Base-by-base conservation (phyloP, 2,888 invertebrate species). In the Cryptus viduatorius region DNA sequence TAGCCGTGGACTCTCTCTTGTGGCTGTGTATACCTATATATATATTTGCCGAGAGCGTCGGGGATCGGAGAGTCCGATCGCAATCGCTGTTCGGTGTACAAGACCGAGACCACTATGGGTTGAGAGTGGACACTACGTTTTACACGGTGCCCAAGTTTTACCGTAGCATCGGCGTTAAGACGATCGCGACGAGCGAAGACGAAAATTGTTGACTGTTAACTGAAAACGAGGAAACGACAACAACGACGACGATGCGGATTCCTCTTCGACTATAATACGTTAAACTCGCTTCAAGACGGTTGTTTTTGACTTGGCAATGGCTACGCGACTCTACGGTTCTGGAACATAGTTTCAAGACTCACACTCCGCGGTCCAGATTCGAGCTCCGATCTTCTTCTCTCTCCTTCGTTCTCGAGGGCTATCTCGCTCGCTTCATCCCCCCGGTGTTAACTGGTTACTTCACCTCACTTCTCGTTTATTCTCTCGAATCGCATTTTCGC, bases 1-100 rank as follows among this genome's bases (percentile, higher is more conserved):
- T 59, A 44, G 59, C 73, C 19, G 42, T 4, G 24, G 82, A 64
- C 31, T 65, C 50, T 67, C 65, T 24, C 56, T 56, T 53, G 37
- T 16, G 19, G 42, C 68, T 72, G 56, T 24, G 42, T n/a, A 16
- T 37, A 72, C 48, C 53, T 37, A 37, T 37, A 37, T 12, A 48
- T 29, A 61, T 31, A 61, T 29, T 24, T 31, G 37, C 31, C 42
- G 53, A 46, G 37, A 71, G 64, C 53, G 71, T 69, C 75, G 85
- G 73, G 78, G 77, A 85, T 86, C 83, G 83, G 75, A 53, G 64
- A 0, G 37, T 7, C 82, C 85, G 87, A 88, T 88, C 82, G 84
- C 87, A 87, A 88, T 88, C 88, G 85, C 81, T 24, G 79, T 76
- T 80, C 37, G 37, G 77, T 86, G 82, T 86, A 88, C 88, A 87